These are phyloP conservation scores for Silvanus unidentatus DNA, from an alignment of 2,888 invertebrate species.

Conservation along the genomic window DNA sequence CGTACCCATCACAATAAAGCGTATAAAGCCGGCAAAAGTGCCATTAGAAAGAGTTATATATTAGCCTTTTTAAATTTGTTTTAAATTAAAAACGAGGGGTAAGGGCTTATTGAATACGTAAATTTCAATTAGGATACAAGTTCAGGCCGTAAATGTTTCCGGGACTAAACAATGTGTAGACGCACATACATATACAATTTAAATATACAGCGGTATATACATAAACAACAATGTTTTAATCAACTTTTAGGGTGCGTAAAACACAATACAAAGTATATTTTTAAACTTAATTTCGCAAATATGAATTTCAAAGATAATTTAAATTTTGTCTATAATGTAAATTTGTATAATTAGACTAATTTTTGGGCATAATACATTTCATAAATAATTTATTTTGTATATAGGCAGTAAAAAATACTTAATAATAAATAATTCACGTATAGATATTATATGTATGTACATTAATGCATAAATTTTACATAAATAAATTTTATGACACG, in stretches of 20 bases:
- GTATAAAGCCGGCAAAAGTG: slow-evolving; percentile 2
- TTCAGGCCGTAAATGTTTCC: neutral
- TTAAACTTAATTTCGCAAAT: neutral
- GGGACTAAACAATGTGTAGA: no score
- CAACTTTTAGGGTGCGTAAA: neutral
- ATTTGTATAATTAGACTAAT: no score
- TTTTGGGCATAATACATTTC: no score
- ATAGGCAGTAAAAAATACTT: no score
- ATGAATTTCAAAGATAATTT: no score
- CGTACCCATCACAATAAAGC: no score
- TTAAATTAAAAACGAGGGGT: slow-evolving; percentile 32
- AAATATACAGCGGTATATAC: slow-evolving; percentile 1
- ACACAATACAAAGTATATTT: neutral
- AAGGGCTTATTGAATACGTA: slow-evolving; percentile 30
- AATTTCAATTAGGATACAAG: slow-evolving; percentile 30
- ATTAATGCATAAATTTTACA: no score
- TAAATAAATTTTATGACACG: no score
- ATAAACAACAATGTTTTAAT: slow-evolving; percentile 1
- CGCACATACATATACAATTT: neutral
- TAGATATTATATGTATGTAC: no score
- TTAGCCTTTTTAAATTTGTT: slow-evolving; percentile 35
- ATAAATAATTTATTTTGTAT: no score
- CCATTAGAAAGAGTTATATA: slow-evolving; percentile 21
- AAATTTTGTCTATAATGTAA: no score
- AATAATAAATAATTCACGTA: no score